phyloP scores from a whole-genome alignment of 1,140 invertebrate genomes.

The Danaus plexippus region DNA sequence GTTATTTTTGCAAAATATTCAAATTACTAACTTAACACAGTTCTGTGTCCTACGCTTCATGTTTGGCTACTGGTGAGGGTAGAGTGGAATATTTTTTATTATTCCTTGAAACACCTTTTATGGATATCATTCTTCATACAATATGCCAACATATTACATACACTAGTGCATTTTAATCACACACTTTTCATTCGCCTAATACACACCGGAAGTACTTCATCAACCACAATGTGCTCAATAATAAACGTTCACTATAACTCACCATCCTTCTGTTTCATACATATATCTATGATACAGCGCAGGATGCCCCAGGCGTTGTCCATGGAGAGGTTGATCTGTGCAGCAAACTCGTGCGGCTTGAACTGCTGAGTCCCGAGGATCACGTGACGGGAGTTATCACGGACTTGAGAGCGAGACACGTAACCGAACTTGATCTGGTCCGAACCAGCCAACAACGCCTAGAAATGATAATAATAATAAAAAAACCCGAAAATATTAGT shows the following conservation, averaged over 20 bases:
- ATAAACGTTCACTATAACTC: slow-evolving; percentile 44
- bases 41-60: no score
- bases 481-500: no score
- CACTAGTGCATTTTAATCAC: no score
- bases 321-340: slow-evolving; percentile 99
- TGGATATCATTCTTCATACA: no score
- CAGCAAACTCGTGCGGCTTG: slow-evolving; percentile 98
- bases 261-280: slow-evolving; percentile 98
- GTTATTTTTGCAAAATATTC: no score
- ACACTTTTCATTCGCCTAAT: no score
- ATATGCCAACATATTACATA: no score
- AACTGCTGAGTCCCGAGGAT: slow-evolving; percentile 99
- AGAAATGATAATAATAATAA: no score
- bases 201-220: neutral
- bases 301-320: slow-evolving; percentile 99
- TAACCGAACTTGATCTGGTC: slow-evolving; percentile 99
- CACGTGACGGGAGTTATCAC: slow-evolving; percentile 96
- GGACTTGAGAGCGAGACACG: slow-evolving; percentile 93
- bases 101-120: no score
- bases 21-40: no score
- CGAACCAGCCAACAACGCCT: slow-evolving; percentile 93
- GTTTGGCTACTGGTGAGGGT: no score
- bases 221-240: neutral
- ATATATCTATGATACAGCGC: slow-evolving; percentile 98
- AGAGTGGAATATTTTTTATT: no score